Percentiles rank a stretch among this genome's conserved stretches.
phyloP scores from a whole-genome alignment of 37 sponge, comb jelly and placozoan species.

The Beroe ovata region DNA sequence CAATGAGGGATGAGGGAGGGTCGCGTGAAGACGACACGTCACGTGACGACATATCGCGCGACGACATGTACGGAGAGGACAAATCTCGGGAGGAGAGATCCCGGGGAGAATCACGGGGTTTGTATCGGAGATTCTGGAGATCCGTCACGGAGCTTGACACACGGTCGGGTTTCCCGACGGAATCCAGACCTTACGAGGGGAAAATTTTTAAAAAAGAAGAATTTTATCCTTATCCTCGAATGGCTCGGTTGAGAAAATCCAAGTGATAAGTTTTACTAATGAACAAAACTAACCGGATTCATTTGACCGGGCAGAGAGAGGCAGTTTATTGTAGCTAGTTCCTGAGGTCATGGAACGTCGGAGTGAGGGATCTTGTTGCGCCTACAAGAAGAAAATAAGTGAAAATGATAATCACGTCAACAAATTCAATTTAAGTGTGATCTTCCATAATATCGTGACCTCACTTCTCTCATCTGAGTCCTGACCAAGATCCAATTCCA shows the following conservation, averaged over 20 bases:
- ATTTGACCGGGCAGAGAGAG: background rate
- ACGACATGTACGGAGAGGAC: background rate
- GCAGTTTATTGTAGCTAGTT: background rate
- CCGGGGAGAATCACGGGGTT: conserved; percentile 14
- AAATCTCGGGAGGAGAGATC: background rate
- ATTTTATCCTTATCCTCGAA: no score
- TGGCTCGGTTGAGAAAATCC: no score
- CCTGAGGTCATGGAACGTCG: background rate
- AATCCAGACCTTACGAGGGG: background rate
- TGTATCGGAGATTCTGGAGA: conserved; percentile 9
- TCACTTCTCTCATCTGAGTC: no score
- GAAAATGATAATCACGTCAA: no score
- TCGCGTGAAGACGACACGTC: background rate
- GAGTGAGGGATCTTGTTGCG: conserved; percentile 24
- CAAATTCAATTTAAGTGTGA: no score
- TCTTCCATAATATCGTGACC: no score
- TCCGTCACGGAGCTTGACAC: conserved; percentile 4
- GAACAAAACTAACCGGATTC: conserved; percentile 32
- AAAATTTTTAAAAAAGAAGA: no score
- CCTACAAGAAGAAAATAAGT: no score
- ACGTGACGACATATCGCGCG: background rate
- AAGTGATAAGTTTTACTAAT: no score
- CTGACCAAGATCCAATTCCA: no score
- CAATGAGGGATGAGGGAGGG: background rate
- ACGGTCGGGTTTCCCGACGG: background rate